Conservation (phyloP, 2,797 vertebrate genomes). For the Bryconaethiops microstoma region DNA sequence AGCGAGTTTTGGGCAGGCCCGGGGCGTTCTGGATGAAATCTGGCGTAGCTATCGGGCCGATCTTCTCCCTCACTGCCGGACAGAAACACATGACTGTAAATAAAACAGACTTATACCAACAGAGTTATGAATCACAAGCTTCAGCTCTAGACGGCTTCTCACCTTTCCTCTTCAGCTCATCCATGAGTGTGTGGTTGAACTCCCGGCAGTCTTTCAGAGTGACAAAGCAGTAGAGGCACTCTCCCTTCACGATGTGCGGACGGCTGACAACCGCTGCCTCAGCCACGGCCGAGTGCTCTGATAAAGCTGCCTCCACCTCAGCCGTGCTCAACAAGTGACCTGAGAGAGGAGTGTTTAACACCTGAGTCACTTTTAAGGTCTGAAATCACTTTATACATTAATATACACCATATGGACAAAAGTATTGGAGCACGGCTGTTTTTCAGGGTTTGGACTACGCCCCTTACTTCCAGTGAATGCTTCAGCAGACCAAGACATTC, state of each 20-base stretch:
- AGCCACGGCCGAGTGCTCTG: slow-evolving; percentile 70
- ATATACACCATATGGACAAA: too few relatives aligned
- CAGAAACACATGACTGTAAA: neutral
- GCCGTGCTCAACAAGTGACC: slow-evolving; percentile 84
- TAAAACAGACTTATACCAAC: neutral
- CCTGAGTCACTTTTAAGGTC: too few relatives aligned
- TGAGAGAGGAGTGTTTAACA: slow-evolving; percentile 43
- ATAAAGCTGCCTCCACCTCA: slow-evolving; percentile 80
- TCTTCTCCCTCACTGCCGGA: slow-evolving; percentile 80
- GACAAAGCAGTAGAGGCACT: slow-evolving; percentile 83
- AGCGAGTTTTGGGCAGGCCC: slow-evolving; percentile 82
- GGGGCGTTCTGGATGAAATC: slow-evolving; percentile 86
- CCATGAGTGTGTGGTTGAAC: slow-evolving; percentile 71
- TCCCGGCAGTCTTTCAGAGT: slow-evolving; percentile 75
- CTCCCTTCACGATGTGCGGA: slow-evolving; percentile 79
- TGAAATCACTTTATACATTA: too few relatives aligned
- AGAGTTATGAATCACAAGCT: neutral
- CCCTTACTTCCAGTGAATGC: too few relatives aligned
- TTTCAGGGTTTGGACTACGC: too few relatives aligned
- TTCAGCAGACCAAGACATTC: too few relatives aligned
- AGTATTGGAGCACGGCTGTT: too few relatives aligned
- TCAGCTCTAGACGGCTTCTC: slow-evolving; percentile 18
- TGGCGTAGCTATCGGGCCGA: slow-evolving; percentile 83
- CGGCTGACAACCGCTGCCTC: slow-evolving; percentile 79
- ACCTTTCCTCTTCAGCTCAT: slow-evolving; percentile 80